phyloP scores from a whole-genome alignment of 64 coral and sea anemone species.

The Porites australiensis region DNA sequence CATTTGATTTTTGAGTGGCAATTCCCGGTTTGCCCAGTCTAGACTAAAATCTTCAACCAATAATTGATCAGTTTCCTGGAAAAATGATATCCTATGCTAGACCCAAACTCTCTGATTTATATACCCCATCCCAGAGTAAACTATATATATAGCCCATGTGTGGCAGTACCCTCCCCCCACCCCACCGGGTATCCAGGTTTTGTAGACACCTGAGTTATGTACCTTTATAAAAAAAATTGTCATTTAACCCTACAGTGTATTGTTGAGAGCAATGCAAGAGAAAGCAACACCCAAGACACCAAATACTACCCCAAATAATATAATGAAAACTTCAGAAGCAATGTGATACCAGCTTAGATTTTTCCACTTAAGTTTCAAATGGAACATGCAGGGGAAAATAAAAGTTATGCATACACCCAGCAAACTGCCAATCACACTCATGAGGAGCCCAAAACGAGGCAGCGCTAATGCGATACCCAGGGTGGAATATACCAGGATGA shows the following conservation, averaged over 20 bases:
- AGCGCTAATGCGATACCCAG: constrained; percentile 80
- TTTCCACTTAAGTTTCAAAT: constrained; percentile 71
- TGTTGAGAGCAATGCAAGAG: constrained; percentile 68
- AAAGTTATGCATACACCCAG: constrained; percentile 80
- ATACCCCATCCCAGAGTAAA: too few relatives aligned
- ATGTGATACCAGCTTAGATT: constrained; percentile 59
- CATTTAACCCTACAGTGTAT: background rate
- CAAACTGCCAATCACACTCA: constrained; percentile 88
- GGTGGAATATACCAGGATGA: constrained; percentile 62
- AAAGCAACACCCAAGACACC: constrained; percentile 72
- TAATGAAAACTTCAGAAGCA: constrained; percentile 56
- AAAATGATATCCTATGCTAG: too few relatives aligned
- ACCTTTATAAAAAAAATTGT: too few relatives aligned
- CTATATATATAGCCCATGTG: too few relatives aligned
- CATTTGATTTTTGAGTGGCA: too few relatives aligned
- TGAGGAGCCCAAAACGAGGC: constrained; percentile 83
- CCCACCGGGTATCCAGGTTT: too few relatives aligned
- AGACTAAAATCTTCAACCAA: too few relatives aligned
- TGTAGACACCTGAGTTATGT: too few relatives aligned
- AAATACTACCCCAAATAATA: constrained; percentile 63
- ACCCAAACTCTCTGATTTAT: too few relatives aligned
- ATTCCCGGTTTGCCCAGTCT: too few relatives aligned
- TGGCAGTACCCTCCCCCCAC: too few relatives aligned
- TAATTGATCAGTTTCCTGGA: too few relatives aligned
- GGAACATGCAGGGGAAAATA: constrained; percentile 86